These are phyloP conservation scores for Eonycteris spelaea DNA, from an alignment of 2,113 vertebrate species.

Conservation along the genomic window DNA sequence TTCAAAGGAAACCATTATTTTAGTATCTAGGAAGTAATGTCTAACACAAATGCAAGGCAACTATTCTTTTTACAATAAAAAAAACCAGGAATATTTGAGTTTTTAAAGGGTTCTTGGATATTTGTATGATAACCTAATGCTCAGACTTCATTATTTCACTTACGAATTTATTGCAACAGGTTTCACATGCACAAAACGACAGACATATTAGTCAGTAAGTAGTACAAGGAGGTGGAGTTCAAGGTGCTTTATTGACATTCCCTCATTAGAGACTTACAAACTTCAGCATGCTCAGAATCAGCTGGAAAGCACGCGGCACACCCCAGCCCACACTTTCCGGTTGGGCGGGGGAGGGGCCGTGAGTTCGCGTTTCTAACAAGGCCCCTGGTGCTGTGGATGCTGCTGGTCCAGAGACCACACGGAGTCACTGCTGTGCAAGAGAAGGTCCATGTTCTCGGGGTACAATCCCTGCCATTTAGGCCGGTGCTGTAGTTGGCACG, in stretches of 20 bases:
- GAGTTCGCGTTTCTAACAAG: background rate
- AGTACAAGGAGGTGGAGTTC: background rate
- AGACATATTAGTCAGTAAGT: background rate
- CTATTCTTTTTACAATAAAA: background rate
- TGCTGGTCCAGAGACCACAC: background rate
- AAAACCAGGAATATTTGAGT: background rate
- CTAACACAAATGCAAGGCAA: background rate
- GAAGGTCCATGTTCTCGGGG: background rate
- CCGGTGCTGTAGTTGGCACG: background rate
- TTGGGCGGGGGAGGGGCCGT: background rate
- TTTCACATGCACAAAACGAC: background rate
- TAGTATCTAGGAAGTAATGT: background rate
- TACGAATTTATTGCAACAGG: background rate
- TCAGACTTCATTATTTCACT: background rate
- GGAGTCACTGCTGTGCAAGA: no score
- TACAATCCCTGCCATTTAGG: background rate
- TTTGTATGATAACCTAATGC: background rate
- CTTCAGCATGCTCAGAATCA: background rate
- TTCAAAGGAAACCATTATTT: background rate
- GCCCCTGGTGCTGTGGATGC: no score
- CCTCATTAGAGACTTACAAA: background rate
- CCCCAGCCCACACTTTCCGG: no score
- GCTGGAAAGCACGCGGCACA: background rate
- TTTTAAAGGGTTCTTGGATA: background rate
- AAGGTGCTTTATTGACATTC: background rate